Evolutionary conservation across 2,888 invertebrate species (phyloP).

Genomic region (Deroplatys truncata): DNA sequence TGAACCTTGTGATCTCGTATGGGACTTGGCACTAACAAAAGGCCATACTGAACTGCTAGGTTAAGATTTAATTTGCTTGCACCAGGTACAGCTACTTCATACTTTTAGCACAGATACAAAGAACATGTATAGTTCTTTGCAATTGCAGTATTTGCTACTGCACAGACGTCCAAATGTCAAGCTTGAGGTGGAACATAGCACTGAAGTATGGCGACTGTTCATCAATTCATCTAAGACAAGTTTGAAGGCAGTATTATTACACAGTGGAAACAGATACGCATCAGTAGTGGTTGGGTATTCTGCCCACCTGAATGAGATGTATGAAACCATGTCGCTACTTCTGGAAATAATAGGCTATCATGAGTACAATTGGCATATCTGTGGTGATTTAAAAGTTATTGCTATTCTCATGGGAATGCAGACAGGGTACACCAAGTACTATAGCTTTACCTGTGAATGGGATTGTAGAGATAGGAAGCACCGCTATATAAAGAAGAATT

Average conservation of each 20-base stretch:
- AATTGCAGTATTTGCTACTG: background rate
- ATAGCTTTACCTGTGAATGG: background rate
- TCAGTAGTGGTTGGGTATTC: background rate
- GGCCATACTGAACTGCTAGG: background rate
- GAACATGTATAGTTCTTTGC: background rate
- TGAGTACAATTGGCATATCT: background rate
- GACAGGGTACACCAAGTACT: background rate
- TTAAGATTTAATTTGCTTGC: background rate
- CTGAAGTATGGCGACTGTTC: background rate
- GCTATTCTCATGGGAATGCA: constrained; percentile 16
- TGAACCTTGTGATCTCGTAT: background rate
- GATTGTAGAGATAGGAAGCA: background rate
- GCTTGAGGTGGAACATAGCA: background rate
- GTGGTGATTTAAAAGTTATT: background rate
- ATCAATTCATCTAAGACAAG: background rate
- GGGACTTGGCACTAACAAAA: background rate
- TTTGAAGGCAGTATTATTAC: background rate
- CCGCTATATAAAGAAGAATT: constrained; percentile 18
- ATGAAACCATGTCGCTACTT: background rate
- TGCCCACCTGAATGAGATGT: background rate
- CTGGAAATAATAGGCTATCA: background rate
- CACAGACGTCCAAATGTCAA: background rate
- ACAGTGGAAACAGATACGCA: background rate
- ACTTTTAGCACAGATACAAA: background rate
- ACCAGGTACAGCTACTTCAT: background rate